Conservation (phyloP, 2,888 invertebrate genomes). For the Sarcophaga subvicina region DNA sequence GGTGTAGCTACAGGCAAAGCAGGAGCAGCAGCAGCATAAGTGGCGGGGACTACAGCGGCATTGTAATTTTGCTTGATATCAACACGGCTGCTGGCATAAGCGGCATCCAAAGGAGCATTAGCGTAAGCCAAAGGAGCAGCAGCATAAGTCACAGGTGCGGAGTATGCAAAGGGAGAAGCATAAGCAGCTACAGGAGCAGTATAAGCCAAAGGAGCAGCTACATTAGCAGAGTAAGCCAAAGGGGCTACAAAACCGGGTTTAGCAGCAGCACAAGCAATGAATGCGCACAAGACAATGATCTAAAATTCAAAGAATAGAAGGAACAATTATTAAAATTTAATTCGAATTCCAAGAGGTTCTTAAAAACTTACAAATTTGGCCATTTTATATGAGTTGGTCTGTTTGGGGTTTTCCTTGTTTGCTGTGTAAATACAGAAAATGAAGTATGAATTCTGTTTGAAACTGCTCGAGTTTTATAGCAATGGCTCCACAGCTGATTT, state of each 20-base stretch:
- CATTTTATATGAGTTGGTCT: constrained; percentile 9
- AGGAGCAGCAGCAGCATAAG: constrained; percentile 59
- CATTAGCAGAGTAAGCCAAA: constrained; percentile 60
- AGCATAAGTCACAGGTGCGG: neutral
- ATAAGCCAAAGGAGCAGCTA: constrained; percentile 49
- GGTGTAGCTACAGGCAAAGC: constrained; percentile 46
- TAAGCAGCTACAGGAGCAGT: constrained; percentile 44
- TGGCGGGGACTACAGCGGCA: constrained; percentile 62
- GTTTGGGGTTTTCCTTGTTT: neutral
- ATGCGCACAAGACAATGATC: constrained; percentile 72
- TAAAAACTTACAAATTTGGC: constrained; percentile 49
- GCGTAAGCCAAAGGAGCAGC: constrained; percentile 58
- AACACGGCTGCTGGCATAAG: constrained; percentile 62
- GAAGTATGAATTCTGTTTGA: neutral
- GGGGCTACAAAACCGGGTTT: constrained; percentile 48
- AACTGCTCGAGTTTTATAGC: neutral
- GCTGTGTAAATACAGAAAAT: neutral
- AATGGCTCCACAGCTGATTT: neutral
- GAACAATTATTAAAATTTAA: neutral
- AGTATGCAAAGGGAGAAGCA: constrained; percentile 12
- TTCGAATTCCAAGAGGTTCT: neutral
- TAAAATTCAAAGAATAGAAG: neutral
- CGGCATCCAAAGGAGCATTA: constrained; percentile 62
- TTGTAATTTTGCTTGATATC: constrained; percentile 65
- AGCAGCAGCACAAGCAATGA: constrained; percentile 47